Base-by-base conservation (phyloP, 2,888 invertebrate genomes). In the Linnaemya vulpina region DNA sequence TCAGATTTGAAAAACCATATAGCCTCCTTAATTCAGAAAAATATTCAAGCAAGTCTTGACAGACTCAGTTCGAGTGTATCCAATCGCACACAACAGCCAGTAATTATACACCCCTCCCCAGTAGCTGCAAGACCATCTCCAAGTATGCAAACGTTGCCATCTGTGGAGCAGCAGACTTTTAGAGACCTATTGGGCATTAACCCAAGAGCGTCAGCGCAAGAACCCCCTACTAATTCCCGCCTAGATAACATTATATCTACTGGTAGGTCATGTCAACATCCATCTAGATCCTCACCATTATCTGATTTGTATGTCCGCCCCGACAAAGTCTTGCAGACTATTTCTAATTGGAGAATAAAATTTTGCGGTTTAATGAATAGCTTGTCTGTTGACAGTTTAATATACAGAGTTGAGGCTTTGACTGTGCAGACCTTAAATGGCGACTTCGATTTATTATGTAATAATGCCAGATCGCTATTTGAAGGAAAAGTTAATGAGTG, bases 321-420 rank as follows among this genome's bases (percentile, higher is more conserved):
- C n/a, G n/a, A n/a, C n/a, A n/a, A n/a, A n/a, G n/a, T n/a, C n/a
- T n/a, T n/a, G n/a, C n/a, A n/a, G n/a, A n/a, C n/a, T n/a, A n/a
- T n/a, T n/a, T n/a, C n/a, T n/a, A n/a, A n/a, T n/a, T n/a, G n/a
- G n/a, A n/a, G 53, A 20, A 15, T 78, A 3, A 67, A 49, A 35
- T 83, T 73, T n/a, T 17, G 38, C 13, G 77, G 83, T 0, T 35
- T n/a, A 10, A 9, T 46, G 1, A 43, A 67, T 25, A 35, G 74
- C 22, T 62, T 84, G 15, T 58, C 73, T 8, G 81, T 84, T 8
- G 80, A 84, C 49, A 77, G 73, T 35, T 84, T 84, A 20, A 84
- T 84, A 60, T 80, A 81, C 43, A 25, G 80, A 0, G 67, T 76
- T 3, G 68, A 76, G 25, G 73, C 79, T 43, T 53, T 80, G 13